A percentile compares a stretch with the other conserved stretches of the same genome.
phyloP scores from a whole-genome alignment of 2,888 invertebrate species.

The Plebejus anna region DNA sequence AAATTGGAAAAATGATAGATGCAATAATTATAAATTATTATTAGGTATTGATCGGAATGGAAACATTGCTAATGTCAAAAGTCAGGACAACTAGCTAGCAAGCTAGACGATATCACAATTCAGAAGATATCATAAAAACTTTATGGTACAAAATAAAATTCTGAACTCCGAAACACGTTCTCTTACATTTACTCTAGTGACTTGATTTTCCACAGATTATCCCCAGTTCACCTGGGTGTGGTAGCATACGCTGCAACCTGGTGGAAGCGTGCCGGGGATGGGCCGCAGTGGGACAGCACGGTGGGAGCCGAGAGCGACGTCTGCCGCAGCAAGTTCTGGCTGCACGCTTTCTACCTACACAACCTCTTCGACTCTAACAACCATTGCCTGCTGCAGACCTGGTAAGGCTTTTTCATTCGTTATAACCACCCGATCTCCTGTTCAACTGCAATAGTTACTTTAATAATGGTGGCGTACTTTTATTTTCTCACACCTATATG shows the following conservation, averaged over 20 bases:
- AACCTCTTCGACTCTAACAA: constrained; percentile 52
- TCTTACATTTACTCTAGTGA: neutral
- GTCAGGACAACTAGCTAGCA: too few species aligned
- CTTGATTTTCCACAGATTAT: constrained; percentile 45
- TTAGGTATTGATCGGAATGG: neutral
- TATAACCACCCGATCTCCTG: neutral
- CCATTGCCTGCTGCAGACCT: constrained; percentile 59
- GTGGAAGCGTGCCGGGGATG: constrained; percentile 48
- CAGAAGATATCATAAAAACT: too few species aligned
- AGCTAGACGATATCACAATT: too few species aligned
- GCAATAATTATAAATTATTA: neutral
- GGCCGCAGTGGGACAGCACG: constrained; percentile 54
- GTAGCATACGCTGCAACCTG: constrained; percentile 57
- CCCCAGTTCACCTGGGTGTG: constrained; percentile 51
- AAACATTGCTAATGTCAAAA: neutral
- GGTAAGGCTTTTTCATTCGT: constrained; percentile 43
- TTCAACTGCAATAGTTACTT: too few species aligned
- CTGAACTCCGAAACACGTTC: too few species aligned
- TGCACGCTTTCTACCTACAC: constrained; percentile 55
- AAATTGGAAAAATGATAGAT: neutral
- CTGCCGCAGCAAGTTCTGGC: constrained; percentile 58
- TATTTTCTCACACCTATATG: too few species aligned
- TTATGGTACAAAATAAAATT: too few species aligned
- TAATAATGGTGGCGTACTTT: too few species aligned
- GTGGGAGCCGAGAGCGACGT: constrained; percentile 48